Evolutionary conservation across 2,797 vertebrate genomes (phyloP).

Genomic region (Linurgus olivaceus): DNA sequence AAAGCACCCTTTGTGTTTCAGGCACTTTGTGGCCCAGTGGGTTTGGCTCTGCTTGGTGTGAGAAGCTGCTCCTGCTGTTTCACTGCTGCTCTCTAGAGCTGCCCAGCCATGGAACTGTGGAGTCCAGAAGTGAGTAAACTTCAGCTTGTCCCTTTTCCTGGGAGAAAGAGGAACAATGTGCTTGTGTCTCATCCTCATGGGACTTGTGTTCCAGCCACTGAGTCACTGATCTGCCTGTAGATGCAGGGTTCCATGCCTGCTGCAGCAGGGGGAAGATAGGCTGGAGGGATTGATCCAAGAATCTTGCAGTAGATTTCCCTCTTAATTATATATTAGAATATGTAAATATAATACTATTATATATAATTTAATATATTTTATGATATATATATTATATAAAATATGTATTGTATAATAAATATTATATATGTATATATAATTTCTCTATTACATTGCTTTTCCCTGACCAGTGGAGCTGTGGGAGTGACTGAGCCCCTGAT

Average conservation of each 20-base stretch:
- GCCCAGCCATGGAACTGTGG: not conserved
- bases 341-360: too few species aligned
- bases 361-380: too few species aligned
- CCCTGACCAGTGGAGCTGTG: not conserved
- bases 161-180: not conserved
- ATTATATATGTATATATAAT: too few species aligned
- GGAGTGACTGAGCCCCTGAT: not conserved
- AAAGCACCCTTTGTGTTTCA: not conserved
- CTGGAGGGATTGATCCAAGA: not conserved
- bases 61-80: not conserved
- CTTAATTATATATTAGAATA: not conserved
- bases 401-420: too few species aligned
- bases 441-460: fast-evolving
- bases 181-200: not conserved
- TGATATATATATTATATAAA: too few species aligned
- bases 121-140: not conserved
- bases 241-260: not conserved
- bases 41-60: not conserved
- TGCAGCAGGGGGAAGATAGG: not conserved
- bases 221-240: not conserved
- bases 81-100: not conserved
- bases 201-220: not conserved
- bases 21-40: not conserved
- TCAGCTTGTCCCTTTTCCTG: not conserved
- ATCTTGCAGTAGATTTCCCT: not conserved